Evolutionary conservation across 53 echinoderm and acorn worm genomes (phyloP).

Genomic region (Holothuria scabra): DNA sequence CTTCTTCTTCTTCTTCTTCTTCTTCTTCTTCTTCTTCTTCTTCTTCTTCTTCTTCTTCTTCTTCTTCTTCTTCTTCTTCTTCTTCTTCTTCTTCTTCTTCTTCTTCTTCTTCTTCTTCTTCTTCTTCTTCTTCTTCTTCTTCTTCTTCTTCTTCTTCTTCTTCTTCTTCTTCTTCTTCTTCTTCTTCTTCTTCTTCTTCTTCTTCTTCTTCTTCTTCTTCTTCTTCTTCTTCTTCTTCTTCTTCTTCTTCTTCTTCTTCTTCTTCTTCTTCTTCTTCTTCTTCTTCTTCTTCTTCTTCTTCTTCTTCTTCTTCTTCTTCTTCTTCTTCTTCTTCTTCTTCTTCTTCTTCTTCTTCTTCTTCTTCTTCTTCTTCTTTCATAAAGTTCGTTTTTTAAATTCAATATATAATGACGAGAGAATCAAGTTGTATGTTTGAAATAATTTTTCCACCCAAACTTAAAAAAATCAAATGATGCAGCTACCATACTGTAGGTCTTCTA

Average conservation of each 20-base stretch:
- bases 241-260: background rate
- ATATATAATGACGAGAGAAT: background rate
- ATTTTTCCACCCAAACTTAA: background rate
- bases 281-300: constrained; percentile 25
- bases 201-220: background rate
- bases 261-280: constrained; percentile 1
- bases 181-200: too few species aligned
- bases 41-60: background rate
- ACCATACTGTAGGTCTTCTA: too few species aligned
- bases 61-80: background rate
- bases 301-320: background rate
- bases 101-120: background rate
- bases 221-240: background rate
- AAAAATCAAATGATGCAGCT: too few species aligned
- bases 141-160: background rate
- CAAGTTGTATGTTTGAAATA: background rate
- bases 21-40: background rate
- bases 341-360: constrained; percentile 2
- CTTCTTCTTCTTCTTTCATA: background rate
- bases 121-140: background rate
- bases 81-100: background rate
- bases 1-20: background rate
- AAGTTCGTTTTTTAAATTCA: background rate
- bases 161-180: too few species aligned
- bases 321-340: background rate